These are phyloP conservation scores for Amphiprion ocellaris DNA, from an alignment of 2,113 vertebrate genomes.

Conservation along the genomic window DNA sequence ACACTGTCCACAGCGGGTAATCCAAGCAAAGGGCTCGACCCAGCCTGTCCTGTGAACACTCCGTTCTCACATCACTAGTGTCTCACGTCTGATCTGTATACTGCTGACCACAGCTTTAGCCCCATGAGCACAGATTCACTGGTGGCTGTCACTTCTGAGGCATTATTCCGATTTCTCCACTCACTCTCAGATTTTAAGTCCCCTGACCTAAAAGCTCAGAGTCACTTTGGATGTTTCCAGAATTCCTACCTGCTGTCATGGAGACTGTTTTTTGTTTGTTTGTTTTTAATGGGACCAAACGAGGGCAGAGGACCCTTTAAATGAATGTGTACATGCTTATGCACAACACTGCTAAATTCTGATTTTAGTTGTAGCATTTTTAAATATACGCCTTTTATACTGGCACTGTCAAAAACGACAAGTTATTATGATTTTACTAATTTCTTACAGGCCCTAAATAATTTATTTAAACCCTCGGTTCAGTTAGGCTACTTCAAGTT, in stretches of 20 bases:
- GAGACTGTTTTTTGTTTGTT: background rate
- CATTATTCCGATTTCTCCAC: background rate
- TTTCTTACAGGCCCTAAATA: background rate
- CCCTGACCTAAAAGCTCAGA: background rate
- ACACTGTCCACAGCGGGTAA: conserved; percentile 18
- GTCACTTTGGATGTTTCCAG: background rate
- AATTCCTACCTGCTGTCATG: conserved; percentile 2
- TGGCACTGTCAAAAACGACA: background rate
- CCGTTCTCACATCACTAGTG: background rate
- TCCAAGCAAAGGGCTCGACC: background rate
- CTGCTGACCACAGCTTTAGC: background rate
- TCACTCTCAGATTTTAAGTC: conserved; percentile 2
- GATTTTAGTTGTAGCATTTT: conserved; percentile 9
- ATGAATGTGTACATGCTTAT: background rate
- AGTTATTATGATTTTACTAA: background rate
- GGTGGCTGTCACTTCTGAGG: conserved; percentile 7
- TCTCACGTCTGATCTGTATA: background rate
- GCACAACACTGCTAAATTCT: background rate
- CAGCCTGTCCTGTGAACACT: background rate
- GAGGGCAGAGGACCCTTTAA: background rate
- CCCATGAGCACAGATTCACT: conserved; percentile 23
- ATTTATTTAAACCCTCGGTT: background rate
- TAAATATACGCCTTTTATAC: background rate
- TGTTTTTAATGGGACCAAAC: background rate
- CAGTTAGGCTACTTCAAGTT: background rate